A percentile compares a stretch with the other conserved stretches of the same genome.
These are phyloP conservation scores for Elephas maximus DNA, from an alignment of 2,113 vertebrate species.

Conservation along the genomic window DNA sequence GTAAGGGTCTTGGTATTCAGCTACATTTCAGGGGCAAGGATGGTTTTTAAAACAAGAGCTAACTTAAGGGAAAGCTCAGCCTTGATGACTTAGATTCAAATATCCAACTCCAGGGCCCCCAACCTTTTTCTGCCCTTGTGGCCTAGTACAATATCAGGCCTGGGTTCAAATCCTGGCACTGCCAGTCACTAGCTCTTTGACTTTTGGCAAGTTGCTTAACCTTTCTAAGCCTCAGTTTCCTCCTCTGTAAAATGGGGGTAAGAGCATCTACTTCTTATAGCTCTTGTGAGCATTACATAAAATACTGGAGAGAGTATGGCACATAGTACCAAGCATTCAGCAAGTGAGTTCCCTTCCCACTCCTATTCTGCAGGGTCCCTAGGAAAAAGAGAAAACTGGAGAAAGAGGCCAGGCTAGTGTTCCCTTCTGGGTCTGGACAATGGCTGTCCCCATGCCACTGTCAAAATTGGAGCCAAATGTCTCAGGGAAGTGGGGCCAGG, in stretches of 20 bases:
- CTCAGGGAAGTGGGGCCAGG: constrained; percentile 4
- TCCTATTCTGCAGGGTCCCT: neutral
- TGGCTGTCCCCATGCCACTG: neutral
- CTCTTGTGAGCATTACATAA: neutral
- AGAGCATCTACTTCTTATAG: neutral
- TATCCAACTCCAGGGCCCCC: neutral
- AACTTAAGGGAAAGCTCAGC: neutral
- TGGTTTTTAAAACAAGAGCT: neutral
- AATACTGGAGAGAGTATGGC: neutral
- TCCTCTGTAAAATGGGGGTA: neutral
- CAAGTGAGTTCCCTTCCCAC: neutral
- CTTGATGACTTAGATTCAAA: constrained; percentile 32
- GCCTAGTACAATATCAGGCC: neutral
- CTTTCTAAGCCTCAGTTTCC: neutral
- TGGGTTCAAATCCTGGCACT: constrained; percentile 46
- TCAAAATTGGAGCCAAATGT: constrained; percentile 30
- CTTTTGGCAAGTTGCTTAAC: neutral
- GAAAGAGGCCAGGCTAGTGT: neutral
- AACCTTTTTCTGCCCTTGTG: neutral
- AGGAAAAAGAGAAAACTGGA: constrained; percentile 16
- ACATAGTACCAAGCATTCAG: neutral
- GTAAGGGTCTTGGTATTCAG: neutral
- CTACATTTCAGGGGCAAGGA: neutral
- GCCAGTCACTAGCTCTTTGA: neutral
- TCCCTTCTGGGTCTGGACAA: neutral